Percentiles rank a stretch among this genome's conserved stretches.
Evolutionary conservation across 2,113 vertebrate genomes (phyloP).

Genomic region (Oreocharis arfaki): DNA sequence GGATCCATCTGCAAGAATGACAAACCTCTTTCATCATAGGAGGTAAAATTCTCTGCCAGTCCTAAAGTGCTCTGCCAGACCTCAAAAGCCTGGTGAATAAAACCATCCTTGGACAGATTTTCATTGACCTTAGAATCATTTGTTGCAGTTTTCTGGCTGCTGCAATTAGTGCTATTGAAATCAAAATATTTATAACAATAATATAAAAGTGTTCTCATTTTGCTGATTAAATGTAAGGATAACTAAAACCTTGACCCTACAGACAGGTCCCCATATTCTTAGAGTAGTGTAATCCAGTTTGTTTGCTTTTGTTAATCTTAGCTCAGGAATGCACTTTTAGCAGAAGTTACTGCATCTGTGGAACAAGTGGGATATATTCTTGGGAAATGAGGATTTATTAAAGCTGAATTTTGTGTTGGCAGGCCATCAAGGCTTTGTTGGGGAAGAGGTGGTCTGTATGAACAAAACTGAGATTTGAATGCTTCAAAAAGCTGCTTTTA

Average conservation of each 20-base stretch:
- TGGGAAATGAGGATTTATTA: neutral
- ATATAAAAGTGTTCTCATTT: neutral
- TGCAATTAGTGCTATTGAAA: neutral
- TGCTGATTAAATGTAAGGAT: neutral
- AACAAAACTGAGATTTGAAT: neutral
- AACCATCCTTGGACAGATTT: neutral
- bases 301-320: neutral
- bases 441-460: neutral
- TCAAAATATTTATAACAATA: neutral
- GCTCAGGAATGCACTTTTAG: neutral
- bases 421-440: neutral
- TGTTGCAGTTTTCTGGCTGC: neutral
- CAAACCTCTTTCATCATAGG: neutral
- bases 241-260: neutral
- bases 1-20: neutral
- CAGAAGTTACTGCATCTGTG: neutral
- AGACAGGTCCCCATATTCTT: neutral
- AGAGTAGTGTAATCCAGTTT: neutral
- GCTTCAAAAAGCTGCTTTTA: constrained; percentile 53
- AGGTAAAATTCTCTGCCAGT: neutral
- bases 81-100: neutral
- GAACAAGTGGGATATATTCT: neutral
- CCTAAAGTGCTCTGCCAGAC: neutral
- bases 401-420: neutral
- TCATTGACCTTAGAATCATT: neutral